Conservation (phyloP, 2,888 invertebrate species). For the Hybos culiciformis region DNA sequence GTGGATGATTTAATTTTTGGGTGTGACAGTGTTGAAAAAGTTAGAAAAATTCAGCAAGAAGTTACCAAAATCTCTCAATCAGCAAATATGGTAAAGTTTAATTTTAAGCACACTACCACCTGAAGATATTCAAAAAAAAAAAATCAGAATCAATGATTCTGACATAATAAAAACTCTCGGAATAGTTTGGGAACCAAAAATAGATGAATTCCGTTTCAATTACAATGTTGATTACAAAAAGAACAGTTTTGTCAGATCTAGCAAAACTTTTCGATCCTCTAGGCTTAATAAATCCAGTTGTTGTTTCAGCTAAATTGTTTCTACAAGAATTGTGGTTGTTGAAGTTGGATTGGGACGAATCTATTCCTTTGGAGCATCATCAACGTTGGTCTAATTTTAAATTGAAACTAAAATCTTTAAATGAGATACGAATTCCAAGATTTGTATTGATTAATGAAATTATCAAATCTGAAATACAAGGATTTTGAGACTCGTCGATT, state of each 20-base stretch:
- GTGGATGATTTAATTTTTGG: conserved; percentile 15
- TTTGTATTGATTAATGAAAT: neutral
- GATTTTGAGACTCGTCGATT: conserved; percentile 11
- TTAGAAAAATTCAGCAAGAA: conserved; percentile 12
- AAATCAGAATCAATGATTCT: neutral
- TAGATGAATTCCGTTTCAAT: conserved; percentile 1
- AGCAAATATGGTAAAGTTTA: conserved; percentile 1
- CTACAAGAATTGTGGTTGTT: conserved; percentile 12
- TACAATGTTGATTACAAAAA: conserved; percentile 3
- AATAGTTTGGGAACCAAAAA: conserved; percentile 1
- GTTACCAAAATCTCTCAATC: conserved; percentile 12
- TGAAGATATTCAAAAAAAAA: neutral
- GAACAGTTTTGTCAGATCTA: conserved; percentile 8
- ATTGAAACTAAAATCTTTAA: neutral
- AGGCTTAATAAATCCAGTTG: conserved; percentile 12
- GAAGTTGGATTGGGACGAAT: conserved; percentile 11
- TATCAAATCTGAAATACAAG: conserved; percentile 6
- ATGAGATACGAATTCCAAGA: conserved; percentile 8
- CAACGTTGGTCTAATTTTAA: conserved; percentile 6
- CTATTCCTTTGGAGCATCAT: conserved; percentile 2
- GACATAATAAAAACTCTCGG: conserved; percentile 3
- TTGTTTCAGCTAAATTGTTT: conserved; percentile 10
- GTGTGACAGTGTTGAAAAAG: conserved; percentile 8
- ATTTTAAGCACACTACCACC: neutral
- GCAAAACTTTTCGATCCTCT: conserved; percentile 12